Evolutionary conservation across 1,140 invertebrate species (phyloP), one percentile per base, ranked within the genome.

Genomic region (Pomacea maculata): DNA sequence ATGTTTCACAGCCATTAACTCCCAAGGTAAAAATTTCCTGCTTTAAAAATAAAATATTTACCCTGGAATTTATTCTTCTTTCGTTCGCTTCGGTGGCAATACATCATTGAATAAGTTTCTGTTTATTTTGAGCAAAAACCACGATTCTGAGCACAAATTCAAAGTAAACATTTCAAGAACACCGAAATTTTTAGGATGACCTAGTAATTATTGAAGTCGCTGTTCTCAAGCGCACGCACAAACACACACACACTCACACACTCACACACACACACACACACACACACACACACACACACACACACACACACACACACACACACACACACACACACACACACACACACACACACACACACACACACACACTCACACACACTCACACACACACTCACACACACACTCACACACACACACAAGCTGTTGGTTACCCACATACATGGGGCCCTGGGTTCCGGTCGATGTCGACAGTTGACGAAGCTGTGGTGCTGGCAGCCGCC

Each of bases 371-470:
- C 52, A 75, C 73, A 75, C 73, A 75, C 73, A 54, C 73, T 57
- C 73, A 54, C 73, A 75, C 73, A 55, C 73, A 75, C 73, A 55
- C 73, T 57, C 73, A 55, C 73, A 75, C 73, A 55, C 73, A 75
- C 73, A 55, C 73, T 57, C 73, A 55, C 73, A 75, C 73, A 55
- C 73, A 75, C 73, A 55, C 73, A 75, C 73, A 55, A 34, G 55
- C 73, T 54, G 54, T 54, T 54, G 11, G 11, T 57, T 21, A 57
- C 15, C 63, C 1, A 76, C 55, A 11, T 75, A 83, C 82, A 83
- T 57, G 82, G 82, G 3, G 82, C 76, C 63, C 79, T 80, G 45
- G 82, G 79, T 25, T 83, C 82, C 10, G 61, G 19, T 71, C 76
- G 78, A 25, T 75, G 65, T 15, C 71, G 67, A 57, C 82, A 83